Evolutionary conservation across 2,797 vertebrate genomes (phyloP).

Genomic region (Sphaeramia orbicularis): DNA sequence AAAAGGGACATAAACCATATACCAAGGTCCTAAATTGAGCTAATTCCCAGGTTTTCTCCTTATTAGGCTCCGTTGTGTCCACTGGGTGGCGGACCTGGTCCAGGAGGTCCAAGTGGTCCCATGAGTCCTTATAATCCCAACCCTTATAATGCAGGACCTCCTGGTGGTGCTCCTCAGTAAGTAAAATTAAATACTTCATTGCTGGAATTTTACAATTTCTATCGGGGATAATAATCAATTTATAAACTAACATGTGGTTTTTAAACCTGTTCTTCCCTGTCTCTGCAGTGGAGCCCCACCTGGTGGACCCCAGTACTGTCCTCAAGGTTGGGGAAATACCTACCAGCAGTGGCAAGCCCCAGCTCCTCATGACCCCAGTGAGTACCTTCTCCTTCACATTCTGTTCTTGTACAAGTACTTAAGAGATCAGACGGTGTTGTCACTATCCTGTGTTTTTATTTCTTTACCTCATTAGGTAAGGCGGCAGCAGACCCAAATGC

Average conservation of each 20-base stretch:
- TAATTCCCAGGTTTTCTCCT: neutral
- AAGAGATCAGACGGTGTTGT: neutral
- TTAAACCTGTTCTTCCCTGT: conserved; percentile 9
- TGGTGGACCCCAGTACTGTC: conserved; percentile 91
- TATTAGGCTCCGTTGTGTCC: conserved; percentile 92
- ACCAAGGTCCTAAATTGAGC: neutral
- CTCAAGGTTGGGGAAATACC: conserved; percentile 92
- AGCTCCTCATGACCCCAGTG: conserved; percentile 93
- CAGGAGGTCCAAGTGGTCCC: conserved; percentile 89
- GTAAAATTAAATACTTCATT: conserved; percentile 55
- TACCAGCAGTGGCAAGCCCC: conserved; percentile 96
- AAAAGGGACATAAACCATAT: neutral
- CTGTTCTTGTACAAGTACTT: neutral
- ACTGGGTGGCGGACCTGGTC: conserved; percentile 88
- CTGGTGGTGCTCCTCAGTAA: conserved; percentile 93
- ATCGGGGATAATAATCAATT: neutral
- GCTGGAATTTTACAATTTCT: neutral
- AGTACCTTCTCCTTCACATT: conserved; percentile 56
- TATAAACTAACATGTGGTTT: neutral
- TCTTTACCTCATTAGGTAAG: conserved; percentile 82
- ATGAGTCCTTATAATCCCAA: conserved; percentile 96
- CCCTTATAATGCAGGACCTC: conserved; percentile 93
- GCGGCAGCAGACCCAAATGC: conserved; percentile 91
- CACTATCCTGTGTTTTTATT: neutral
- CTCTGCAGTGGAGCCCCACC: conserved; percentile 87